Base-by-base conservation (phyloP, 2,113 vertebrate genomes). In the Lucifuga dentata region DNA sequence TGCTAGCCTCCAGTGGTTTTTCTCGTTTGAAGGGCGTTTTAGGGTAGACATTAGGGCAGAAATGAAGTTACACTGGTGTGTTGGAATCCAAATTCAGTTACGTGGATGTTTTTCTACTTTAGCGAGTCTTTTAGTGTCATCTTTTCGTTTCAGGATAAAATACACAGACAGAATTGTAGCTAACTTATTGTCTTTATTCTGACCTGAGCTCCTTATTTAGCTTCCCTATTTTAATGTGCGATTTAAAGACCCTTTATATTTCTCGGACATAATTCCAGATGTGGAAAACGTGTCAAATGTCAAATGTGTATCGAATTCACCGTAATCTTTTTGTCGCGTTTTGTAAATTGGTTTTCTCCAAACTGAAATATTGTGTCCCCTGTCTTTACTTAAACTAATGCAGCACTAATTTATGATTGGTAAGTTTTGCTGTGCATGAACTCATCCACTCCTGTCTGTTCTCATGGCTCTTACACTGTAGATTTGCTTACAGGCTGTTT, bases 1-100 rank as follows among this genome's bases (percentile, higher is more conserved):
- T n/a, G 69, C 68, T 88, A 83, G 81, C 81, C 83, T 78, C 75
- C 74, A 73, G 49, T 50, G 73, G 52, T 78, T 58, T 45, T 77
- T 11, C 36, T 44, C 3, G 35, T 51, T 55, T 71, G 66, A 87
- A 79, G 71, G 78, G 13, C 78, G 63, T 50, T 52, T 73, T 64
- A 9, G 12, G 50, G 0, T 9, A 61, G 5, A 19, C 29, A 19
- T 35, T 15, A 13, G 11, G 5, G 24, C 9, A 46, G 8, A 23
- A 32, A 62, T 5, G 15, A 49, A 1, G 5, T 12, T 38, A 11
- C 16, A 3, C 3, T 11, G 3, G 3, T 0, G 8, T 29, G 32
- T 16, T 38, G 11, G 1, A 0, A 11, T 1, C 13, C 11, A 5
- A 8, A 20, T 13, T 1, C 40, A 7, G n/a, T 16, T 13, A 2